phyloP scores from a whole-genome alignment of 2,113 vertebrate genomes.

The Ptilorrhoa leucosticta region DNA sequence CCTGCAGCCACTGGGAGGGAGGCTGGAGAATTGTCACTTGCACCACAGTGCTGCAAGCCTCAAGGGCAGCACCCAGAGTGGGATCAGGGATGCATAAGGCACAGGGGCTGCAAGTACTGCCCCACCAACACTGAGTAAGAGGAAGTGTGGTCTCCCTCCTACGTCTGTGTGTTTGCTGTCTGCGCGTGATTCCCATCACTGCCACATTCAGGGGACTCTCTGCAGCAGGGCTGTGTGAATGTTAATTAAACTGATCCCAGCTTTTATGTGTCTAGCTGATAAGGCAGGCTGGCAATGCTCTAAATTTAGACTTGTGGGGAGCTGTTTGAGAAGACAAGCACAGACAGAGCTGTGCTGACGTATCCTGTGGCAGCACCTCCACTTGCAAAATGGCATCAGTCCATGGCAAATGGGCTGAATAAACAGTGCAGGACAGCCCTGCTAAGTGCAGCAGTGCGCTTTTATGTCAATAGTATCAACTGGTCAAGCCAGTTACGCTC shows the following conservation, averaged over 20 bases:
- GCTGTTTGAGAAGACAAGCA: background rate
- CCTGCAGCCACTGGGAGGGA: background rate
- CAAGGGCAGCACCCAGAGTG: background rate
- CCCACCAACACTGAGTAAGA: background rate
- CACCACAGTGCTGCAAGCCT: background rate
- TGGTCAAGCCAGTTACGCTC: accelerated
- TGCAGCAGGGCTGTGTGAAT: background rate
- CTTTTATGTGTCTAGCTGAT: background rate
- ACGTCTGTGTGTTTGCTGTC: background rate
- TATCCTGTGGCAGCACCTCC: background rate
- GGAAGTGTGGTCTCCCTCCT: background rate
- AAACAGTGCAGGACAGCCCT: background rate
- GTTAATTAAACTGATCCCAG: background rate
- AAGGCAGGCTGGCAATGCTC: background rate
- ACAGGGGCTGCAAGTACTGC: accelerated
- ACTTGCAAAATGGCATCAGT: background rate
- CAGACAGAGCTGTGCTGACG: accelerated
- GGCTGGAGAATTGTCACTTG: background rate
- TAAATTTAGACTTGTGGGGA: background rate
- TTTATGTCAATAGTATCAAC: background rate
- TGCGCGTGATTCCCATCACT: background rate
- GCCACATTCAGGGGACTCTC: background rate
- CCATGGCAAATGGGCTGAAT: background rate
- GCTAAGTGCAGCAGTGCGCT: background rate
- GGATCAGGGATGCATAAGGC: background rate